Conservation (phyloP, 1,140 invertebrate genomes). For the Eulimnadia texana region DNA sequence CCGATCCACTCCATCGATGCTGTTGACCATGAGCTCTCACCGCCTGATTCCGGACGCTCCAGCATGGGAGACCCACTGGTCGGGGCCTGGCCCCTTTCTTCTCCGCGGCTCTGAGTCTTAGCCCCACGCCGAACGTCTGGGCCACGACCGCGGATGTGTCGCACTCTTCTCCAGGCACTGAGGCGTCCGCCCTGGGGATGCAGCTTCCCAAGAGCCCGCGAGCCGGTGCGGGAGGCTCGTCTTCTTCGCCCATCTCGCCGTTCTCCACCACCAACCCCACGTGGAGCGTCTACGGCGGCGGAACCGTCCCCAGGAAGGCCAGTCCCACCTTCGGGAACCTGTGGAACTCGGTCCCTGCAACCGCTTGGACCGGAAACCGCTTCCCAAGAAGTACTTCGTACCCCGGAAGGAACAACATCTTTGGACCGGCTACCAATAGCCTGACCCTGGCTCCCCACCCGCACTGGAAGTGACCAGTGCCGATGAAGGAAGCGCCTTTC, state of each 20-base stretch:
- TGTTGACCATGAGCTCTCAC: slow-evolving; percentile 1
- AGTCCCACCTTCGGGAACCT: neutral
- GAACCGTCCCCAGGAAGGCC: neutral
- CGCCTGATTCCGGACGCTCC: slow-evolving; percentile 5
- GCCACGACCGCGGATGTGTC: no score
- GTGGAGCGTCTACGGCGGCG: slow-evolving; percentile 3
- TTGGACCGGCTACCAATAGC: slow-evolving; percentile 28
- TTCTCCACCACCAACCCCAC: neutral
- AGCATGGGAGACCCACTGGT: neutral
- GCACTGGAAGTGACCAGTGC: slow-evolving; percentile 50
- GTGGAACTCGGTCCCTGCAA: neutral
- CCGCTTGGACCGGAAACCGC: slow-evolving; percentile 39
- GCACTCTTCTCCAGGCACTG: no score
- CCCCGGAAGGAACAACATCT: slow-evolving; percentile 65
- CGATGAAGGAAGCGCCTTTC: slow-evolving; percentile 42
- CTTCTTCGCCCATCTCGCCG: neutral
- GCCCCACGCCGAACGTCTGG: neutral
- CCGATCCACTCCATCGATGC: neutral
- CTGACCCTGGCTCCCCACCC: slow-evolving; percentile 28
- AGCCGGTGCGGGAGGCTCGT: neutral
- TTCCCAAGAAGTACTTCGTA: slow-evolving; percentile 78
- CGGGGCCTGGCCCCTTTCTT: neutral
- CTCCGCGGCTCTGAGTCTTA: neutral
- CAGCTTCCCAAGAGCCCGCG: no score
- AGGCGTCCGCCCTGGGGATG: no score